Base-by-base conservation (phyloP, 2,888 invertebrate genomes). In the Eupelmus urozonus region DNA sequence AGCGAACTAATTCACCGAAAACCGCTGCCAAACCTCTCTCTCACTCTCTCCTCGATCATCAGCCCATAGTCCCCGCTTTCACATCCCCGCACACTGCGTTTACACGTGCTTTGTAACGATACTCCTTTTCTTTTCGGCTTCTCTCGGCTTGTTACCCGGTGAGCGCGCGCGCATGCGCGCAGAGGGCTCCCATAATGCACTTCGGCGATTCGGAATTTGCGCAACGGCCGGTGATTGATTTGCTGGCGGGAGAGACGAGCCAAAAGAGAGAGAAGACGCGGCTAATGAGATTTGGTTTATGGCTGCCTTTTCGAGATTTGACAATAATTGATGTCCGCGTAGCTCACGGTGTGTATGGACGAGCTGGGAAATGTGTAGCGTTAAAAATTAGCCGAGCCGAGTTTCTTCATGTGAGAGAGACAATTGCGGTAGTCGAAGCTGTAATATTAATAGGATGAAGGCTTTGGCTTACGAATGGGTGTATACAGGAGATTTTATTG, bases 221-320 rank as follows among this genome's bases (percentile, higher is more conserved):
- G 71, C 70, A 40, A 65, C 20, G 59, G 51, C n/a, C 42, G 76
- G 76, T 66, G 74, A 74, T 74, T 66, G 76, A 76, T 70, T 76
- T 66, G 76, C 76, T 66, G n/a, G 76, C 69, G 53, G 9, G 45
- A 20, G 66, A 16, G 7, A n/a, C 66, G 51, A 2, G n/a, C n/a
- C n/a, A n/a, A n/a, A n/a, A n/a, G 49, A 9, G 42, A 18, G 66
- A 16, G 18, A 13, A 40, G 55, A 5, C n/a, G 53, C 23, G 51
- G 29, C 77, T 77, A 72, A 72, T 72, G 77, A 72, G 77, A 72
- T 78, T 78, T 73, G 67, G 51, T 78, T 73, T 72, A 78, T 62
- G 77, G 62, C 75, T 75, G 62, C 66, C 77, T 66, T 51, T 66
- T 55, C 51, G 29, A 57, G 25, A 55, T 67, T 73, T 73, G 72